Conservation (phyloP, 2,113 vertebrate genomes). For the Echinops telfairi region DNA sequence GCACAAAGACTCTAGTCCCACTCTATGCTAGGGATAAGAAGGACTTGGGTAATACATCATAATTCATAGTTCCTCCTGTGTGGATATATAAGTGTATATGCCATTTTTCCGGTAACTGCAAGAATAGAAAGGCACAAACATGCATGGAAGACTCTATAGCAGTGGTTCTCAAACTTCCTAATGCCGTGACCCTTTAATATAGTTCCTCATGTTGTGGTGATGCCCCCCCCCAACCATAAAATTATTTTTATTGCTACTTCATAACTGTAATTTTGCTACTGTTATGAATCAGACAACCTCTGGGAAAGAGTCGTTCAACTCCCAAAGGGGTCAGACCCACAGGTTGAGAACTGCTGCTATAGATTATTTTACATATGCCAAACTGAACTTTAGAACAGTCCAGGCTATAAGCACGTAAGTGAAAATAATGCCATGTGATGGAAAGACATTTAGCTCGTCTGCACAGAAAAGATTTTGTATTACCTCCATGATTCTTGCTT, state of each 20-base stretch:
- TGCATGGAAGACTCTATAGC: background rate
- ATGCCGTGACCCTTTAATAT: no score
- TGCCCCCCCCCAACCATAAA: no score
- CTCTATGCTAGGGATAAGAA: background rate
- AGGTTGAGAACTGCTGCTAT: no score
- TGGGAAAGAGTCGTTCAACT: no score
- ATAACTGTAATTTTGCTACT: no score
- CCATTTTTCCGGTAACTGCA: background rate
- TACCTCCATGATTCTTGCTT: background rate
- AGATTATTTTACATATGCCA: no score
- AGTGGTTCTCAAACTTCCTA: no score
- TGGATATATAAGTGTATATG: background rate
- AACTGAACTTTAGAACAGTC: background rate
- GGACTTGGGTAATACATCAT: no score
- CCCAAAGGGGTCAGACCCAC: no score
- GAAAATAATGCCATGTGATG: background rate
- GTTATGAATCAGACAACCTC: no score
- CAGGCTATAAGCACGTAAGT: background rate
- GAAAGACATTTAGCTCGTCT: background rate
- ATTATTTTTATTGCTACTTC: no score
- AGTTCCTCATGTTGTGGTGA: no score
- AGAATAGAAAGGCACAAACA: background rate
- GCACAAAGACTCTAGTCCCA: background rate
- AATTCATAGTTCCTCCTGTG: background rate
- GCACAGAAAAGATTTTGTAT: background rate